Conservation (phyloP, 2,113 vertebrate species). For the Ciconia stormi region DNA sequence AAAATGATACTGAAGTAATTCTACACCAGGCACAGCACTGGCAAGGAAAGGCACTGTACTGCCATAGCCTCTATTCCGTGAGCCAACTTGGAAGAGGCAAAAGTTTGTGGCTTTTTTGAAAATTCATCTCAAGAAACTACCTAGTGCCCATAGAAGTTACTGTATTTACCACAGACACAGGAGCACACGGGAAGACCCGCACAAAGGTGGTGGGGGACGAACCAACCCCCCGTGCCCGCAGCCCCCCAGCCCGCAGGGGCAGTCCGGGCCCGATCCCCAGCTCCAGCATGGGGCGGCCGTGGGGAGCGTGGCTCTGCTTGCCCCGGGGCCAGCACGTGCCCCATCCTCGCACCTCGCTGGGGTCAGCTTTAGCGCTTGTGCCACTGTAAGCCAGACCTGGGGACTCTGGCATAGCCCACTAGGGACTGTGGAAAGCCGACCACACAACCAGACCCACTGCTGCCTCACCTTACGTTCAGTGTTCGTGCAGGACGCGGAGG, state of each 20-base stretch:
- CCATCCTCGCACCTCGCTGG: fast-evolving
- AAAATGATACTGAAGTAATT: neutral
- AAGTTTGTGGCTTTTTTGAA: neutral
- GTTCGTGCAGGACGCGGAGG: neutral
- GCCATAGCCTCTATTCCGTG: fast-evolving
- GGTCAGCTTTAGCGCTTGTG: neutral
- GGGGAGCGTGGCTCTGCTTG: neutral
- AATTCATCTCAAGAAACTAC: neutral
- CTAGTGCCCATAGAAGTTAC: neutral
- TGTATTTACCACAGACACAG: fast-evolving
- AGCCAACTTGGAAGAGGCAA: too few species aligned
- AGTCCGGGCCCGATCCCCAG: too few species aligned
- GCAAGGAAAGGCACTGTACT: neutral
- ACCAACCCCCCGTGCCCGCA: too few species aligned
- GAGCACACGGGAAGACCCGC: too few species aligned
- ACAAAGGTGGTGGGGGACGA: too few species aligned
- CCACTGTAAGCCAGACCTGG: neutral
- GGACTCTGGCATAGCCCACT: neutral
- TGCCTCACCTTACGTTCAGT: neutral
- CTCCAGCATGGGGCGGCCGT: neutral
- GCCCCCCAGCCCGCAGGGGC: neutral
- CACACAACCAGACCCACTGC: neutral
- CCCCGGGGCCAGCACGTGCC: neutral
- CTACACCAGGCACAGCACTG: neutral
- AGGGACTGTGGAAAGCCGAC: too few species aligned